phyloP scores from a whole-genome alignment of 2,888 invertebrate genomes.

The Drosophila kokeensis region DNA sequence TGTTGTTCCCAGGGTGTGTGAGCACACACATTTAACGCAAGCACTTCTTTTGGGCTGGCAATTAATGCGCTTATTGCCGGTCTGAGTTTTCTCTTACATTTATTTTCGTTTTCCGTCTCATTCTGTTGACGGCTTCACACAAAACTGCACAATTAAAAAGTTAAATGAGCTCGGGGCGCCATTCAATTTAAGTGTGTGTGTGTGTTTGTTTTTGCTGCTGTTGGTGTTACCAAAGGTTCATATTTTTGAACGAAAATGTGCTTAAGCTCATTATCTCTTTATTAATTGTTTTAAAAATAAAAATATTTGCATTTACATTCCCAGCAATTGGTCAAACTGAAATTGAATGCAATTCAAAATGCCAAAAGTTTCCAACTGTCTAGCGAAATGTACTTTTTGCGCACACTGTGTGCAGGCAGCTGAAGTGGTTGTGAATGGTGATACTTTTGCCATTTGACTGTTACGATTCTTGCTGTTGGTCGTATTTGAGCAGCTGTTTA shows the following conservation, averaged over 20 bases:
- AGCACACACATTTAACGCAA: background rate
- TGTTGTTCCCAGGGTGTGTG: constrained; percentile 16
- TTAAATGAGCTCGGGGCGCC: constrained; percentile 71
- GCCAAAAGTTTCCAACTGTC: constrained; percentile 26
- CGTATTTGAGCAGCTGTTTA: constrained; percentile 25
- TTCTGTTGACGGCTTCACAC: constrained; percentile 55
- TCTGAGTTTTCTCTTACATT: constrained; percentile 67
- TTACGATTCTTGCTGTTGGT: constrained; percentile 33
- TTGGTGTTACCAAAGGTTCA: constrained; percentile 25
- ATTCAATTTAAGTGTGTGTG: constrained; percentile 38
- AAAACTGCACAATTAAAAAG: constrained; percentile 78
- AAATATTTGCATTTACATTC: constrained; percentile 28
- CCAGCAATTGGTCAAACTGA: constrained; percentile 39
- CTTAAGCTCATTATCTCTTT: constrained; percentile 51
- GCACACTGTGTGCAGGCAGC: constrained; percentile 28
- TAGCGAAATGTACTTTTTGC: constrained; percentile 37
- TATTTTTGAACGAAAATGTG: constrained; percentile 55
- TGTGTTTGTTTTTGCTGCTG: constrained; percentile 3
- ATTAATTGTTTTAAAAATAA: constrained; percentile 61
- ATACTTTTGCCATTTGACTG: background rate
- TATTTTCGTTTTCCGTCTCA: constrained; percentile 50
- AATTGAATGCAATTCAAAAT: constrained; percentile 60
- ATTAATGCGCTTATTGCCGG: constrained; percentile 73
- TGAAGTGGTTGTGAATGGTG: background rate
- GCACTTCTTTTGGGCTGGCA: constrained; percentile 42